phyloP scores from a whole-genome alignment of 2,113 vertebrate genomes.

The Helogale parvula region DNA sequence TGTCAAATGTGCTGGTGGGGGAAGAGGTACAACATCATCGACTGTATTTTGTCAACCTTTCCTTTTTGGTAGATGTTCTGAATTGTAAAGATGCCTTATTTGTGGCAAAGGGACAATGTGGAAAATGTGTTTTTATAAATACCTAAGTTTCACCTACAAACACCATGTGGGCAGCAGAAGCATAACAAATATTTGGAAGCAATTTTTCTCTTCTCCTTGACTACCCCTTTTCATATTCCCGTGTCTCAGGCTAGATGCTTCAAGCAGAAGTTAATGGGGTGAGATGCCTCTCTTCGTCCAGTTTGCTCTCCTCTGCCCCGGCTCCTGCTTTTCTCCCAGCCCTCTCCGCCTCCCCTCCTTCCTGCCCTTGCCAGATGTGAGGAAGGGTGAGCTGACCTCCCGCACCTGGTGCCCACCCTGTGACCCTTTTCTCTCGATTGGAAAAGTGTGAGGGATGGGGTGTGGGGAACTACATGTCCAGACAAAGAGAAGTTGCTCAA shows the following conservation, averaged over 20 bases:
- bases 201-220: conserved; percentile 59
- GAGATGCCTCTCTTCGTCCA: not conserved
- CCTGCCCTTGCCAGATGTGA: not conserved
- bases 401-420: not conserved
- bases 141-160: conserved; percentile 51
- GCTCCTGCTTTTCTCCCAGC: not conserved
- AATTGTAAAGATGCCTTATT: conserved; percentile 73
- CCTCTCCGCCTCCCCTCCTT: not conserved
- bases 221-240: not conserved
- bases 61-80: conserved; percentile 63
- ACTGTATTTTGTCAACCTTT: conserved; percentile 46
- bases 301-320: not conserved
- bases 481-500: not conserved
- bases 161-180: not conserved
- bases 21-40: conserved; percentile 48
- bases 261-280: not conserved
- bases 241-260: not conserved
- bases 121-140: conserved; percentile 63
- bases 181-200: not conserved
- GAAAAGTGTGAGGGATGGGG: conserved; percentile 8
- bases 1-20: not conserved
- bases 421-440: conserved; percentile 41
- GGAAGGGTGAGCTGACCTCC: not conserved
- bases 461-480: conserved; percentile 9
- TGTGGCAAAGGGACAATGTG: conserved; percentile 58